Conservation (phyloP, 92 coral and sea anemone genomes). For the Paragorgia papillata region DNA sequence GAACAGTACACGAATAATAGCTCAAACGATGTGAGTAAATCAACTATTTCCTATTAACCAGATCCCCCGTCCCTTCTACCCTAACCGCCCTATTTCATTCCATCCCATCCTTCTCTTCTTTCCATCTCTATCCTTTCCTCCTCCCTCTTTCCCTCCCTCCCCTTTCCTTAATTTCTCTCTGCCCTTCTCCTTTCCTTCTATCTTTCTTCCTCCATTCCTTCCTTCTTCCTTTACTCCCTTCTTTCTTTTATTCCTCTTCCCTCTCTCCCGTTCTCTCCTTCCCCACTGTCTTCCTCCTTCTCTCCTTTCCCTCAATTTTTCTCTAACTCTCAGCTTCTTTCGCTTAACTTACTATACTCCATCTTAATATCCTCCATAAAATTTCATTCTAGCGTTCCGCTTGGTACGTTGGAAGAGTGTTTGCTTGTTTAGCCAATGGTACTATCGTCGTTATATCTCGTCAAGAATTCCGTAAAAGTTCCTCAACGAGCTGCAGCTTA, state of each 20-base stretch:
- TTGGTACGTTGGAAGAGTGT: slow-evolving; percentile 57
- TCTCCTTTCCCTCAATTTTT: background rate
- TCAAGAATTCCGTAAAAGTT: slow-evolving; percentile 35
- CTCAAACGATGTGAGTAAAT: slow-evolving; percentile 23
- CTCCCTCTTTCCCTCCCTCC: too few relatives aligned
- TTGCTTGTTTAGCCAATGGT: slow-evolving; percentile 93
- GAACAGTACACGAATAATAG: slow-evolving; percentile 8
- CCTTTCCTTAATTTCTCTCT: background rate
- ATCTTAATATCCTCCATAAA: background rate
- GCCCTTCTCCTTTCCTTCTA: background rate
- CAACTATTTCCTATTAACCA: too few relatives aligned
- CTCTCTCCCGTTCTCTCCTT: background rate
- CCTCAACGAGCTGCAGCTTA: slow-evolving; percentile 65
- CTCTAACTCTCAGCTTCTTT: background rate
- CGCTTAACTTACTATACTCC: slow-evolving; percentile 1
- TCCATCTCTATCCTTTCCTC: too few relatives aligned
- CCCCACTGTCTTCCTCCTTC: background rate
- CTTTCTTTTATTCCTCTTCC: background rate
- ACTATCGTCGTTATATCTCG: slow-evolving; percentile 74
- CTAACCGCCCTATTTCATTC: too few relatives aligned
- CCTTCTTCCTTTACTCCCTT: background rate
- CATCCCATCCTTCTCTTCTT: background rate
- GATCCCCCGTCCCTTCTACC: too few relatives aligned
- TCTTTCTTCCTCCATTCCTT: background rate
- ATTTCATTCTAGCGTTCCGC: background rate